Conservation (phyloP, 2,797 vertebrate genomes). For the Amblyraja radiata region DNA sequence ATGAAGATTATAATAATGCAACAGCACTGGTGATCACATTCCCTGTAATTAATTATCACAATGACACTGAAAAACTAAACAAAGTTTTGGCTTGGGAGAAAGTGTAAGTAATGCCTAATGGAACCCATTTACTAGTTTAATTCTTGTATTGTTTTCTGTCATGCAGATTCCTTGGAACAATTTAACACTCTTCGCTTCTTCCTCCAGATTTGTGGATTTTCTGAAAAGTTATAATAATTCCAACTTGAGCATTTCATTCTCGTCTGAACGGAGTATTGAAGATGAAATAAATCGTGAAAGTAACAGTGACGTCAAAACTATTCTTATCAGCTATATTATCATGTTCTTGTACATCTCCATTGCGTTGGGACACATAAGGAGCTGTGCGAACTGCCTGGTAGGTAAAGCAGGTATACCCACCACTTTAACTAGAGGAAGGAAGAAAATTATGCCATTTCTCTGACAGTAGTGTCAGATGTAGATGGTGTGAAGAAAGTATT, state of each 20-base stretch:
- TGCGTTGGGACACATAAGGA: slow-evolving; percentile 80
- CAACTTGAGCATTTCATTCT: slow-evolving; percentile 82
- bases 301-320: slow-evolving; percentile 68
- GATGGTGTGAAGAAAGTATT: no score
- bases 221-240: slow-evolving; percentile 77
- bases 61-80: slow-evolving; percentile 66
- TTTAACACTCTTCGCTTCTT: no score
- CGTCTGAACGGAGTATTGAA: slow-evolving; percentile 81
- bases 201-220: slow-evolving; percentile 75
- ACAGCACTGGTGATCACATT: slow-evolving; percentile 92
- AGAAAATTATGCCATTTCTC: no score
- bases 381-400: slow-evolving; percentile 72
- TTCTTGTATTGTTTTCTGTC: no score
- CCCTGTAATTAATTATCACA: slow-evolving; percentile 84
- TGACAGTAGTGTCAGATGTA: no score
- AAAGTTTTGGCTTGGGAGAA: slow-evolving; percentile 84
- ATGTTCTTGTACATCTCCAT: slow-evolving; percentile 95
- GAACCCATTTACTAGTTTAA: no score
- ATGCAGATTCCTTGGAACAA: no score
- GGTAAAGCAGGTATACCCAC: slow-evolving; percentile 40
- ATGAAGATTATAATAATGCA: slow-evolving; percentile 84
- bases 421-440: background rate
- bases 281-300: slow-evolving; percentile 92
- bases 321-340: slow-evolving; percentile 77
- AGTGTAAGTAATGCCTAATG: slow-evolving; percentile 65